phyloP scores from a whole-genome alignment of 53 echinoderm and acorn worm genomes.

The Paelopatides confundens region DNA sequence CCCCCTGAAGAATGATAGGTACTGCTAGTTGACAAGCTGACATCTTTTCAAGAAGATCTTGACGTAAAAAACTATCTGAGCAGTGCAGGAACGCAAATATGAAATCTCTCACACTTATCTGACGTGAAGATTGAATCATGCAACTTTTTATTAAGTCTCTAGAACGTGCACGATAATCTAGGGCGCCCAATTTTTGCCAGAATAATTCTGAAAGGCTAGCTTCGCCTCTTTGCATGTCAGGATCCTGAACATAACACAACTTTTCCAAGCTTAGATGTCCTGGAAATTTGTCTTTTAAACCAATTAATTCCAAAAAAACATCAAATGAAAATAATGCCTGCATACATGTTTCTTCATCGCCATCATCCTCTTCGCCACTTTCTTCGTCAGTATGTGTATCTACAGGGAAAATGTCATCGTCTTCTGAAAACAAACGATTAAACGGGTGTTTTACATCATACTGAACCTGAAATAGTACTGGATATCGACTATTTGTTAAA shows the following conservation, averaged over 20 bases:
- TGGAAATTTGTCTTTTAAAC: not conserved
- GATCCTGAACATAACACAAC: not conserved
- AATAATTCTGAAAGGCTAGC: not conserved
- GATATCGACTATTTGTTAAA: no score
- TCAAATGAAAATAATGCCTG: not conserved
- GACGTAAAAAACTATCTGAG: not conserved
- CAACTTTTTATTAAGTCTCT: not conserved
- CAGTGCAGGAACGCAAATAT: constrained; percentile 1
- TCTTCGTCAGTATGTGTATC: no score
- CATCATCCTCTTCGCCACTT: no score
- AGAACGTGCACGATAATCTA: constrained; percentile 3
- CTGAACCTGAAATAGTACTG: no score
- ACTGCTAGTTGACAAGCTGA: constrained; percentile 11
- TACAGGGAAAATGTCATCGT: no score
- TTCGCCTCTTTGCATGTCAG: not conserved
- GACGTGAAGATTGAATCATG: not conserved
- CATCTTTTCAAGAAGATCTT: constrained; percentile 1
- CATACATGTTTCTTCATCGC: no score
- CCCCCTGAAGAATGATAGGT: not conserved
- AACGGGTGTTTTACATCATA: no score
- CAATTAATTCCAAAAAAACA: not conserved
- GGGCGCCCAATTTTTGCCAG: not conserved
- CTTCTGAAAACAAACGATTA: no score
- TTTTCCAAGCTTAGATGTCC: not conserved
- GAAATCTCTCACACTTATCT: constrained; percentile 1